phyloP scores from a whole-genome alignment of 1,140 invertebrate species.

The Drosophila pallidifrons region DNA sequence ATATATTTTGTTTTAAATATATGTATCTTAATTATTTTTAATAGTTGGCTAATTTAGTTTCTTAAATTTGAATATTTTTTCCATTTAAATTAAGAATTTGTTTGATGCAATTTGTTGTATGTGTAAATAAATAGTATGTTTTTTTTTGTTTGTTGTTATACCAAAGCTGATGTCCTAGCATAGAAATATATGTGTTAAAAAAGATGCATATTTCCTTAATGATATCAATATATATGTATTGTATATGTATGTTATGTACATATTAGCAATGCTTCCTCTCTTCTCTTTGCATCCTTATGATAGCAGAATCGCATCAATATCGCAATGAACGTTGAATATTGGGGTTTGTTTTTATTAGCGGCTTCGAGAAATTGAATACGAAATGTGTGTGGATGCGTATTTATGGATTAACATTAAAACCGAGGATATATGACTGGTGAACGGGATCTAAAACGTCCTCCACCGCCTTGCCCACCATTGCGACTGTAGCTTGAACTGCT shows the following conservation, averaged over 20 bases:
- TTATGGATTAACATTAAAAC: slow-evolving; percentile 62
- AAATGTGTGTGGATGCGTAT: neutral
- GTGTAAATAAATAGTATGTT: slow-evolving; percentile 47
- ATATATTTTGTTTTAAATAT: slow-evolving; percentile 41
- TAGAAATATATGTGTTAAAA: slow-evolving; percentile 36
- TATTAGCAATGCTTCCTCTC: slow-evolving; percentile 40
- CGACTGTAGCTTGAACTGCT: slow-evolving; percentile 83
- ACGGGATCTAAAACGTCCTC: slow-evolving; percentile 77
- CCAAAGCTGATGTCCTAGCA: slow-evolving; percentile 40
- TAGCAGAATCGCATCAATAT: slow-evolving; percentile 39
- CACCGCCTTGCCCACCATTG: slow-evolving; percentile 82
- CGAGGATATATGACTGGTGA: slow-evolving; percentile 76
- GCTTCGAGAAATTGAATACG: slow-evolving; percentile 27
- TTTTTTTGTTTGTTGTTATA: slow-evolving; percentile 22
- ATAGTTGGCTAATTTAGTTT: slow-evolving; percentile 52
- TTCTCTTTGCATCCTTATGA: slow-evolving; percentile 16
- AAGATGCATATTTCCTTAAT: slow-evolving; percentile 36
- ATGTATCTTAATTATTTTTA: slow-evolving; percentile 50
- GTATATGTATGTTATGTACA: slow-evolving; percentile 54
- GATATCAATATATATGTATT: slow-evolving; percentile 30
- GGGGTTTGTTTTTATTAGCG: slow-evolving; percentile 26
- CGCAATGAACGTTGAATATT: slow-evolving; percentile 53
- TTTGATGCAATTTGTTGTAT: slow-evolving; percentile 43
- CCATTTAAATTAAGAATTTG: slow-evolving; percentile 37
- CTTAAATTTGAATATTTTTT: slow-evolving; percentile 51